Percentiles rank a stretch among this genome's conserved stretches.
Evolutionary conservation across 1,140 invertebrate species (phyloP).

Genomic region (Papilio helenus): DNA sequence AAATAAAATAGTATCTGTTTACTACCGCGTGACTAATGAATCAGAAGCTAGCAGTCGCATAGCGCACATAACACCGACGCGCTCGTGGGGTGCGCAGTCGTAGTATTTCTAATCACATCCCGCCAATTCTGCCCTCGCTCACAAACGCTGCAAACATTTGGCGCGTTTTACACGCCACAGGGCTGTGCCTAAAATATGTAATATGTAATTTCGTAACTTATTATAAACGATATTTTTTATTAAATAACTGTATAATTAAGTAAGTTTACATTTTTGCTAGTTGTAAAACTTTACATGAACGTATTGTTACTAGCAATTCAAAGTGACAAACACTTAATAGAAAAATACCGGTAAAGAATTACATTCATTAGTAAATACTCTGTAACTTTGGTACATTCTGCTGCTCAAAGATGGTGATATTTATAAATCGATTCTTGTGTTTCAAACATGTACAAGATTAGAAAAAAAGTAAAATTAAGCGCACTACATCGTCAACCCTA

Average conservation of each 20-base stretch:
- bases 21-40: neutral
- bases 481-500: constrained; percentile 48
- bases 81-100: constrained; percentile 36
- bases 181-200: constrained; percentile 48
- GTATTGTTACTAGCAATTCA: too few species aligned
- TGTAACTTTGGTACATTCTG: too few species aligned
- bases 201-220: too few species aligned
- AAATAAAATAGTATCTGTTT: too few species aligned
- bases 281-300: too few species aligned
- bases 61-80: constrained; percentile 29
- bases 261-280: too few species aligned
- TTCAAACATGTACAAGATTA: neutral
- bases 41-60: constrained; percentile 10
- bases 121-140: constrained; percentile 53
- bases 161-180: constrained; percentile 62
- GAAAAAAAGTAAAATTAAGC: neutral
- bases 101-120: constrained; percentile 72
- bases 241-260: too few species aligned
- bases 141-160: constrained; percentile 70
- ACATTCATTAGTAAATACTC: too few species aligned
- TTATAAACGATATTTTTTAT: too few species aligned
- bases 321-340: too few species aligned
- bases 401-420: neutral
- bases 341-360: too few species aligned
- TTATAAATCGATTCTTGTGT: neutral